Evolutionary conservation across 1,140 invertebrate species (phyloP).

Genomic region (Eulimnadia texana): DNA sequence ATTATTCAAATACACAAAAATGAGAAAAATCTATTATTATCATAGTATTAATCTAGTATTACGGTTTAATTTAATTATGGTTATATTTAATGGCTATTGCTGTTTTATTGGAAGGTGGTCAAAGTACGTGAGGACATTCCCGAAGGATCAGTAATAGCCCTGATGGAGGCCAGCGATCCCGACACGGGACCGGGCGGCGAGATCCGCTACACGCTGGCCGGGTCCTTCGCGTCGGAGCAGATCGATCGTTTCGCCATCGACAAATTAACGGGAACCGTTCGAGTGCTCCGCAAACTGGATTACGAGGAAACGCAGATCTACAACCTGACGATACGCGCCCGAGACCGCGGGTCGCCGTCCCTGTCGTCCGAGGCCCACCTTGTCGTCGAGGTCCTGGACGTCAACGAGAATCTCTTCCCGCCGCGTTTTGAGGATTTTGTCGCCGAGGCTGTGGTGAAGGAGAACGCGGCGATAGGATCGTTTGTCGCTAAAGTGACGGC

Average conservation of each 20-base stretch:
- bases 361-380: slow-evolving; percentile 56
- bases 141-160: slow-evolving; percentile 42
- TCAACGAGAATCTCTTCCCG: slow-evolving; percentile 75
- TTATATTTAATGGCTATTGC: slow-evolving; percentile 32
- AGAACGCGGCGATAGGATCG: slow-evolving; percentile 57
- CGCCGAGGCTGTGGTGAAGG: slow-evolving; percentile 47
- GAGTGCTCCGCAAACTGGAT: slow-evolving; percentile 58
- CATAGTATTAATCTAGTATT: too few relatives aligned
- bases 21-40: too few relatives aligned
- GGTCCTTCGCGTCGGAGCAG: slow-evolving; percentile 33
- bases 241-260: slow-evolving; percentile 53
- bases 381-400: slow-evolving; percentile 75
- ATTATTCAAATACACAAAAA: too few relatives aligned
- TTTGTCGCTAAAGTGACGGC: slow-evolving; percentile 61
- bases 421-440: slow-evolving; percentile 75
- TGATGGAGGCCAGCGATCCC: slow-evolving; percentile 57
- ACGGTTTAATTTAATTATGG: slow-evolving; percentile 17
- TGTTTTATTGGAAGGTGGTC: slow-evolving; percentile 54
- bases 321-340: slow-evolving; percentile 64
- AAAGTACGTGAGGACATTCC: slow-evolving; percentile 85
- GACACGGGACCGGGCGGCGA: slow-evolving; percentile 67
- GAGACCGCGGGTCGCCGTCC: slow-evolving; percentile 53
- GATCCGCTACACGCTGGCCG: slow-evolving; percentile 51
- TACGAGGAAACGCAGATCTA: slow-evolving; percentile 79
- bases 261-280: slow-evolving; percentile 60